Evolutionary conservation across 2,888 invertebrate species (phyloP).

Genomic region (Cristatella mucedo): DNA sequence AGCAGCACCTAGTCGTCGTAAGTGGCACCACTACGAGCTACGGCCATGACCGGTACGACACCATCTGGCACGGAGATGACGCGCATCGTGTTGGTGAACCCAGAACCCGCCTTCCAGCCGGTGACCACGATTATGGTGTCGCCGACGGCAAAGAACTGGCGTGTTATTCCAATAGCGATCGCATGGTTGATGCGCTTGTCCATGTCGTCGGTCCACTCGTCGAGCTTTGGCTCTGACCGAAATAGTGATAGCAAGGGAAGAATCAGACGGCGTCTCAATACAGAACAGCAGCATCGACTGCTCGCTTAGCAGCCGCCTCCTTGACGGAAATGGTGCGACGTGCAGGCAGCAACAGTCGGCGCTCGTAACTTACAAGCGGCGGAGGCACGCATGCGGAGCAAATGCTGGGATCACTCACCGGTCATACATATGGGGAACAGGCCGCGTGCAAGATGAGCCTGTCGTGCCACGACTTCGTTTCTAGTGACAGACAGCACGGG

Average conservation of each 20-base stretch:
- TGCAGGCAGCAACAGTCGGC: no score
- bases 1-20: no score
- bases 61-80: slow-evolving; percentile 47
- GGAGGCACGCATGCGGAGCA: no score
- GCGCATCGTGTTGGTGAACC: slow-evolving; percentile 87
- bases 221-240: slow-evolving; percentile 17
- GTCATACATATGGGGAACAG: slow-evolving; percentile 71
- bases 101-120: slow-evolving; percentile 87
- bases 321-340: no score
- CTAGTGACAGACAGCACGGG: slow-evolving; percentile 84
- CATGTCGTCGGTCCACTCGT: slow-evolving; percentile 35
- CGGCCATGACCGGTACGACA: no score
- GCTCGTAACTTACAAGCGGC: no score
- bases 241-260: no score
- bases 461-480: slow-evolving; percentile 65
- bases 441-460: slow-evolving; percentile 76
- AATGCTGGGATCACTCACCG: no score
- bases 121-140: slow-evolving; percentile 82
- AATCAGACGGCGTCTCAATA: no score
- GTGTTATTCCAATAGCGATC: slow-evolving; percentile 61
- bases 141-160: slow-evolving; percentile 47
- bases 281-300: no score
- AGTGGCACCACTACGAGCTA: no score
- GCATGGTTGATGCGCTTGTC: slow-evolving; percentile 28
- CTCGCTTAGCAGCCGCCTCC: no score